phyloP scores from a whole-genome alignment of 2,113 vertebrate species.

The Phrynosoma platyrhinos region DNA sequence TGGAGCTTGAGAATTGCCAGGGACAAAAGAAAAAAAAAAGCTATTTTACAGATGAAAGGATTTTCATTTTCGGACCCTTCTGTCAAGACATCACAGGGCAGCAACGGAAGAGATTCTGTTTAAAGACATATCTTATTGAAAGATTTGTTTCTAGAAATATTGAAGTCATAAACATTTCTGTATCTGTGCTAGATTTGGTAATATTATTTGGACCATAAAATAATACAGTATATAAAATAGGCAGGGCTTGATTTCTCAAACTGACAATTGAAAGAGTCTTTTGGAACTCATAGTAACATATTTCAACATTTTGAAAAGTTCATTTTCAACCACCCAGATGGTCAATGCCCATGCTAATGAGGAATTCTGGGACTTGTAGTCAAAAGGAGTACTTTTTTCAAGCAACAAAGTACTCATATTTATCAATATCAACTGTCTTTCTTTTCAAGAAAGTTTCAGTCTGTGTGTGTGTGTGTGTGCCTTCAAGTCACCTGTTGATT shows the following conservation, averaged over 20 bases:
- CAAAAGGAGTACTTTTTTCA: too few species aligned
- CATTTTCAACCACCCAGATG: not conserved
- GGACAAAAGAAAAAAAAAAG: conserved; percentile 4
- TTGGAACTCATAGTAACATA: not conserved
- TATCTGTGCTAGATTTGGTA: not conserved
- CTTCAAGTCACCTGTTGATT: too few species aligned
- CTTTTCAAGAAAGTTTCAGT: not conserved
- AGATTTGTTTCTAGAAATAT: not conserved
- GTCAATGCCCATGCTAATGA: too few species aligned
- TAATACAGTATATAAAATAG: not conserved
- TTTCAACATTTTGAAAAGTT: too few species aligned
- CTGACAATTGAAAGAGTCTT: not conserved
- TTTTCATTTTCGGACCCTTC: conserved; percentile 15
- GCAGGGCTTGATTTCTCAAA: not conserved
- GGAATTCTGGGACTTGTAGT: too few species aligned
- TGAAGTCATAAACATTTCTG: not conserved
- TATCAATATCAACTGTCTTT: too few species aligned
- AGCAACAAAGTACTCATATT: too few species aligned
- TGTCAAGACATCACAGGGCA: conserved; percentile 4
- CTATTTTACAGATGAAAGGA: not conserved
- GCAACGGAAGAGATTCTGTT: not conserved
- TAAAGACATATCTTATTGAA: not conserved
- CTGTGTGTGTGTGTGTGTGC: too few species aligned
- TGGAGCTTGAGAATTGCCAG: not conserved
- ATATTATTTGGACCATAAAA: not conserved